Conservation (phyloP, 2,888 invertebrate genomes). For the Hecatera dysodea region DNA sequence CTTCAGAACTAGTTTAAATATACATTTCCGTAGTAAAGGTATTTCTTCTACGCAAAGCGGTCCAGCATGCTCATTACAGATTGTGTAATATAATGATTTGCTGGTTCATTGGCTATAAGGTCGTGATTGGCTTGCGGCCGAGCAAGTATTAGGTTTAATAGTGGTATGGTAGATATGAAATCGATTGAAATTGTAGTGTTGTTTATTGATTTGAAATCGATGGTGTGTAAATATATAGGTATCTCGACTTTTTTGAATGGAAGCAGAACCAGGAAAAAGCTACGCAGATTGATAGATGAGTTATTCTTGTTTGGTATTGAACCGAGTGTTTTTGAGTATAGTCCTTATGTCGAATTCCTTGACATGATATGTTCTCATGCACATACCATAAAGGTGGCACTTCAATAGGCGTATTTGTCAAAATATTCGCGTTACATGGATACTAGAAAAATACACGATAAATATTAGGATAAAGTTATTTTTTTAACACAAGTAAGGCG, state of each 20-base stretch:
- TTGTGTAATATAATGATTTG: constrained; percentile 19
- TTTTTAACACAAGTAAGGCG: too few relatives aligned
- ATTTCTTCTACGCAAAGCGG: constrained; percentile 36
- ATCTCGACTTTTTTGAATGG: background rate
- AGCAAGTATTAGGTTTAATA: background rate
- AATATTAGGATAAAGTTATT: too few relatives aligned
- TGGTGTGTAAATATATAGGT: background rate
- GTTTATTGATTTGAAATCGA: background rate
- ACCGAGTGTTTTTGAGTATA: background rate
- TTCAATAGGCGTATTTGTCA: too few relatives aligned
- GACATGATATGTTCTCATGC: too few relatives aligned
- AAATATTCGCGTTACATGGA: too few relatives aligned
- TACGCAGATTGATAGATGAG: background rate
- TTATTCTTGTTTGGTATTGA: background rate
- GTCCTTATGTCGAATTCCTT: too few relatives aligned
- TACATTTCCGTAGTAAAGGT: constrained; percentile 30
- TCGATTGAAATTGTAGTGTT: background rate
- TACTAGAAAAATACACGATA: too few relatives aligned
- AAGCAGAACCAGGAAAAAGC: too few relatives aligned
- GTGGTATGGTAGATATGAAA: background rate
- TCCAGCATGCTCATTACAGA: background rate
- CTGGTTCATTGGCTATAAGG: background rate
- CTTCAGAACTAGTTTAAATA: constrained; percentile 43
- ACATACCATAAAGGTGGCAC: too few relatives aligned
- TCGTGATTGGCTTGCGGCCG: background rate